A percentile compares a stretch with the other conserved stretches of the same genome.
phyloP scores from a whole-genome alignment of 2,888 invertebrate genomes.

The Brachyopa scutellaris region DNA sequence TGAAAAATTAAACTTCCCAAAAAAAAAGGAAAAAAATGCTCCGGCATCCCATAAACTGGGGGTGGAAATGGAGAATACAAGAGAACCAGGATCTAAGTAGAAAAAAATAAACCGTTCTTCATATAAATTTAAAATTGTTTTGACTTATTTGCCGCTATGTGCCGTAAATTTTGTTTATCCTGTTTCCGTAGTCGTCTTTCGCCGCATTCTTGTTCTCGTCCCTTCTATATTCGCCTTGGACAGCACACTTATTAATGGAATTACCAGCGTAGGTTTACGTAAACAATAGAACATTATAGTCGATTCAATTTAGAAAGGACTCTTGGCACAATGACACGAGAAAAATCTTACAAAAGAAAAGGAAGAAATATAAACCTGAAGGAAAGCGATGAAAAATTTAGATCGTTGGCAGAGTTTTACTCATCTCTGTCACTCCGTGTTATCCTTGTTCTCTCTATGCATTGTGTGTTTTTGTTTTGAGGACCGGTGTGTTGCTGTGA shows the following conservation, averaged over 20 bases:
- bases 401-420: conserved; percentile 54
- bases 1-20: conserved; percentile 59
- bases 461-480: conserved; percentile 28
- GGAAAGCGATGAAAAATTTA: conserved; percentile 44
- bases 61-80: conserved; percentile 4
- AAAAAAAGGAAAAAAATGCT: conserved; percentile 1
- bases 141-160: conserved; percentile 56
- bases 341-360: conserved; percentile 20
- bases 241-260: conserved; percentile 64
- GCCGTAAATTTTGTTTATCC: conserved; percentile 66
- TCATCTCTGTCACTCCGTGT: background rate
- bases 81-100: background rate
- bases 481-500: background rate
- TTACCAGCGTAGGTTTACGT: conserved; percentile 50
- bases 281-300: conserved; percentile 52
- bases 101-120: conserved; percentile 1
- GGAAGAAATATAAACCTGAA: background rate
- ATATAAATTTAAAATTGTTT: conserved; percentile 61
- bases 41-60: background rate
- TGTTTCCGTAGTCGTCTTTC: conserved; percentile 23
- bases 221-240: conserved; percentile 11
- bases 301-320: conserved; percentile 63
- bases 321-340: conserved; percentile 39
- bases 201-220: background rate
- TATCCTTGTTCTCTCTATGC: conserved; percentile 21